phyloP scores from a whole-genome alignment of 2,113 vertebrate species.

The Nasalis larvatus region DNA sequence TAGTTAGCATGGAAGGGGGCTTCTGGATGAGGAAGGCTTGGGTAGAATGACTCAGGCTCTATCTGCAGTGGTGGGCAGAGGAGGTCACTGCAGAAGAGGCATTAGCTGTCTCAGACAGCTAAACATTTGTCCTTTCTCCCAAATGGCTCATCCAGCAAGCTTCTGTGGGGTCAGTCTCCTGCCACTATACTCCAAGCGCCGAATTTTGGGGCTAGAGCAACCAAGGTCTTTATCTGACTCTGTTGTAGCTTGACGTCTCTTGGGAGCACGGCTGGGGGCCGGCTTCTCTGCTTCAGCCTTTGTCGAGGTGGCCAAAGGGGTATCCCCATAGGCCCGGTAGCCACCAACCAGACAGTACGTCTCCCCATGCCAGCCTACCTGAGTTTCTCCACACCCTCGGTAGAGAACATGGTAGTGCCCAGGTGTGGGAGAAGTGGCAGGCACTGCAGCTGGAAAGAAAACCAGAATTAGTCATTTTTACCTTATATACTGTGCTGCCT shows the following conservation, averaged over 20 bases:
- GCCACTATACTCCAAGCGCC: background rate
- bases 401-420: constrained; percentile 58
- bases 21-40: background rate
- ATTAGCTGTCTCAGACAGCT: background rate
- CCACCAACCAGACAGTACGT: constrained; percentile 60
- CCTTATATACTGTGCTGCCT: background rate
- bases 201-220: background rate
- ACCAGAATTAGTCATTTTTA: background rate
- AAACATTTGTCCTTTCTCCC: background rate
- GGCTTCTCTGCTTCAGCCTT: constrained; percentile 20
- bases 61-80: background rate
- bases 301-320: background rate
- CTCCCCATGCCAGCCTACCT: constrained; percentile 55
- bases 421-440: background rate
- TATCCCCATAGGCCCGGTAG: constrained; percentile 24
- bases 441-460: constrained; percentile 39
- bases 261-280: background rate
- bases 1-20: background rate
- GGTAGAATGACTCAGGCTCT: background rate
- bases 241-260: background rate
- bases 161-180: constrained; percentile 56
- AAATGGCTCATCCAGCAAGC: constrained; percentile 4
- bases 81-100: background rate
- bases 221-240: background rate
- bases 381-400: background rate